Conservation (phyloP, 2,797 vertebrate species). For the Takifugu rubripes region DNA sequence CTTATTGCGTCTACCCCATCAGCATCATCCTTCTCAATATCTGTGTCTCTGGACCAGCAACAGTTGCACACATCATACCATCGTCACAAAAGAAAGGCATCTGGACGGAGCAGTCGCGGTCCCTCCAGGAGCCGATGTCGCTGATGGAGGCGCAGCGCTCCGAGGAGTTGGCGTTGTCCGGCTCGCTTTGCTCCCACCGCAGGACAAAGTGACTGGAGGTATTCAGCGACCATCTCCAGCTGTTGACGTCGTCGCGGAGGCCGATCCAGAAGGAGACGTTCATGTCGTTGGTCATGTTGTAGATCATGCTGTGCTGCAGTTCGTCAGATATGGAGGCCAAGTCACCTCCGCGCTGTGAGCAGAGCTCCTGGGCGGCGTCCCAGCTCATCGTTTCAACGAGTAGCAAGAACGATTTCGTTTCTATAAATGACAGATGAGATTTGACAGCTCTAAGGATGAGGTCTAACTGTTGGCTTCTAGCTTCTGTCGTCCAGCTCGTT, state of each 20-base stretch:
- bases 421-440: background rate
- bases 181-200: background rate
- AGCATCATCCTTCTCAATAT: too few species aligned
- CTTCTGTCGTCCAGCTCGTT: too few species aligned
- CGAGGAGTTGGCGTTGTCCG: background rate
- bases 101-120: background rate
- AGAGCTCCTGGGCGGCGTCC: conserved; percentile 33
- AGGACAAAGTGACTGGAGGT: background rate
- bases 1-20: too few species aligned
- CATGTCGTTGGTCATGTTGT: background rate
- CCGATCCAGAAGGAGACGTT: conserved; percentile 42
- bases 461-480: too few species aligned
- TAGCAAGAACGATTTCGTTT: background rate
- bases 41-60: too few species aligned
- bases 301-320: conserved; percentile 12
- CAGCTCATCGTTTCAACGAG: background rate
- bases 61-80: background rate
- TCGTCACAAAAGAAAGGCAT: background rate
- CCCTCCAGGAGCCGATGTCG: background rate
- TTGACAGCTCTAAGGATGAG: background rate
- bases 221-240: conserved; percentile 40
- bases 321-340: conserved; percentile 31
- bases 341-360: conserved; percentile 22
- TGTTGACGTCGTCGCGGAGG: conserved; percentile 14
- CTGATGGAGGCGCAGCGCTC: background rate